Evolutionary conservation across 2,113 vertebrate genomes (phyloP).

Genomic region (Phyllostomus discolor): DNA sequence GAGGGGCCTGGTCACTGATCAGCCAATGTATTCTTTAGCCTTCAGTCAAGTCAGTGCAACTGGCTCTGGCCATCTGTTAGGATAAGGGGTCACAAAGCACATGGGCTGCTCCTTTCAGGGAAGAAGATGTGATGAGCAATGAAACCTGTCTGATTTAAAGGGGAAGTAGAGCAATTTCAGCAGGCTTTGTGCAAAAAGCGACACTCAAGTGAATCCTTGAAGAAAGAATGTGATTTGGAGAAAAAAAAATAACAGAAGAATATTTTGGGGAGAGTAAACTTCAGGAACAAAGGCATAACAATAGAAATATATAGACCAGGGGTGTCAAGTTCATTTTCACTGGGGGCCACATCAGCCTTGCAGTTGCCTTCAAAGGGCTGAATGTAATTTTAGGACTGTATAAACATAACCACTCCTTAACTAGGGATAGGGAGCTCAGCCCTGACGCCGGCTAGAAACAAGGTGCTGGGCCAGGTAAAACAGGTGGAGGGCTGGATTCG

Average conservation of each 20-base stretch:
- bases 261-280: background rate
- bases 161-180: background rate
- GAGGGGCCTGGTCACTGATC: background rate
- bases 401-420: no score
- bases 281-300: background rate
- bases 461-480: no score
- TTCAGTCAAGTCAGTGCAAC: background rate
- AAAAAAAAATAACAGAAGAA: background rate
- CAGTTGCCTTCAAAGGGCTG: no score
- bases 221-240: background rate
- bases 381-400: no score
- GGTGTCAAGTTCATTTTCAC: no score
- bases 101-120: background rate
- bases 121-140: background rate
- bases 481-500: no score
- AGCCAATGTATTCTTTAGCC: background rate
- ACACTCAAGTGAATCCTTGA: background rate
- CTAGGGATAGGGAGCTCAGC: no score
- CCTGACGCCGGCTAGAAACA: no score
- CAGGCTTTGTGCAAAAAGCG: background rate
- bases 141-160: background rate
- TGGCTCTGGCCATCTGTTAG: background rate
- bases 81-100: background rate
- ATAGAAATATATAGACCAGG: background rate
- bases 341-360: no score